Base-by-base conservation (phyloP, 2,797 vertebrate genomes). In the Threskiornis aethiopicus region DNA sequence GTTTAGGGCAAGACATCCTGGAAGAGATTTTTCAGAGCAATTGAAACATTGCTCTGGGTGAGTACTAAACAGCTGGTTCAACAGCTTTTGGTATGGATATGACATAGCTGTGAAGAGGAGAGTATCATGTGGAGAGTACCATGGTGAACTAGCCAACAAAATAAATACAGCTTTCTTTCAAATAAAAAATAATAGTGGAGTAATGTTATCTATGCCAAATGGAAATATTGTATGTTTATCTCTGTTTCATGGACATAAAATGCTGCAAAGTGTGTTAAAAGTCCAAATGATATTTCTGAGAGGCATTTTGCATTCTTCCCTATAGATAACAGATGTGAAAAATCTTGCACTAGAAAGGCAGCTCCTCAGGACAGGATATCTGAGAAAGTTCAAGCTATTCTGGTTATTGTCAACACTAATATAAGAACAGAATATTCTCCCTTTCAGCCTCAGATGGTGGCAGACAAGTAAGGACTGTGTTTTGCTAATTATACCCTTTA, bases 401-500 rank as follows among this genome's bases (percentile, higher is more conserved):
- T 95, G 89, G 62, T 89, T 96, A 54, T 72, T 95, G 64, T 92
- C 94, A 90, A 93, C 47, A 31, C 41, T 95, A 73, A 96, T 95
- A 82, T 52, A 49, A 65, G 86, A 95, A 93, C 41, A 88, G 92
- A 89, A 84, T 95, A 46, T 82, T 76, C 41, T 95, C 24, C 49
- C 54, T 46, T 95, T 86, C 84, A 95, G 82, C 6, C 25, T 96
- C 89, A 89, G 91, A 93, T 94, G 61, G 84, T 83, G 89, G 72
- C 91, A 97, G 94, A 89, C 92, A 94, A 96, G 90, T 84, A 86
- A 95, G 58, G 66, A 42, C 91, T 77, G 76, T 96, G 88, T 94
- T 92, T 93, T 93, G 78, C 87, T 97, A 96, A 96, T 93, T 98
- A 96, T 72, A 93, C 67, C 54, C 89, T 95, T 97, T 95, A 97